Percentiles rank a stretch among this genome's conserved stretches.
These are phyloP conservation scores for Ectemnius lituratus DNA, from an alignment of 2,888 invertebrate species.

Conservation along the genomic window DNA sequence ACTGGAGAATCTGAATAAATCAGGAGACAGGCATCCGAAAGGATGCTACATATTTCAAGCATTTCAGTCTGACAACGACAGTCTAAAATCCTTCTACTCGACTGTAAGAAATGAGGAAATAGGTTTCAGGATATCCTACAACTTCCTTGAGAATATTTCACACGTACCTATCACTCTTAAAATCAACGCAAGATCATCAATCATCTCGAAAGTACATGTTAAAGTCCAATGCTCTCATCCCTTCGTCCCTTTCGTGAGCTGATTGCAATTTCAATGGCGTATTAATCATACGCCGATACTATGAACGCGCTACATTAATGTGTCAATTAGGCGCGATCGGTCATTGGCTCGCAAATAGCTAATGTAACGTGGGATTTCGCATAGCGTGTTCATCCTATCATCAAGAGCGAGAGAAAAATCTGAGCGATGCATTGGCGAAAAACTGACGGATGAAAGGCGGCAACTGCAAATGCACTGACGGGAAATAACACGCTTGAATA, in stretches of 20 bases:
- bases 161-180: too few species aligned
- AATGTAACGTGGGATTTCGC: constrained; percentile 2
- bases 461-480: too few species aligned
- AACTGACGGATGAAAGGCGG: too few species aligned
- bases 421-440: not conserved
- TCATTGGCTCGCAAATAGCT: not conserved
- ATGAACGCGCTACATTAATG: not conserved
- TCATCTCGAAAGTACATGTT: too few species aligned
- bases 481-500: not conserved
- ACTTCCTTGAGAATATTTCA: too few species aligned
- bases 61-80: constrained; percentile 34
- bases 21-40: constrained; percentile 27
- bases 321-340: constrained; percentile 5
- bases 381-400: not conserved
- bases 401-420: not conserved
- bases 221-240: too few species aligned
- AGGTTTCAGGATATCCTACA: too few species aligned
- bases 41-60: constrained; percentile 47
- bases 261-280: not conserved
- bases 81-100: not conserved
- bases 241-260: not conserved
- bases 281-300: not conserved
- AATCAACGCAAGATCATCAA: too few species aligned
- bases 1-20: constrained; percentile 43
- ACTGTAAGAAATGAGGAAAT: too few species aligned